phyloP scores from a whole-genome alignment of 2,113 vertebrate species.

The Serinus canaria region DNA sequence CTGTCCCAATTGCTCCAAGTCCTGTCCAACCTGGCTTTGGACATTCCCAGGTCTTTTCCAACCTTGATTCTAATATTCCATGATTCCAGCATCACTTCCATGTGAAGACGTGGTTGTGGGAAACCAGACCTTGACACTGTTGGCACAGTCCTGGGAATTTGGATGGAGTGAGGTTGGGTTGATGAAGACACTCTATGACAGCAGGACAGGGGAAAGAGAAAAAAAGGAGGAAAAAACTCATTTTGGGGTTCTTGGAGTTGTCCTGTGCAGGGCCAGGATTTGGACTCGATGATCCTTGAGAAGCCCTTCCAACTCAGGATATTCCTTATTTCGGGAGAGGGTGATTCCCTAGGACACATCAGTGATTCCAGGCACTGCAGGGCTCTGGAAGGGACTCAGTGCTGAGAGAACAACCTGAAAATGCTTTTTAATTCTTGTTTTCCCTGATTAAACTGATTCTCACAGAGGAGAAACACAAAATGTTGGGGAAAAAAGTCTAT shows the following conservation, averaged over 20 bases:
- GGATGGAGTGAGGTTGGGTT: not conserved
- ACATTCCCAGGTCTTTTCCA: not conserved
- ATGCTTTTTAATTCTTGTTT: not conserved
- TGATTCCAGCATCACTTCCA: not conserved
- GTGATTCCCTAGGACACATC: not conserved
- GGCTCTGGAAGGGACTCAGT: not conserved
- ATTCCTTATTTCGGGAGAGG: not conserved
- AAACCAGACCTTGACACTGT: accelerated
- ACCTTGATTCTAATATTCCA: not conserved
- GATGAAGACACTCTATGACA: not conserved
- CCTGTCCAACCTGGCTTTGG: not conserved
- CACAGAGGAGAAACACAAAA: not conserved
- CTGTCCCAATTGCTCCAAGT: not conserved
- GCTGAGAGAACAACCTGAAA: not conserved
- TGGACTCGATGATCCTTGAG: not conserved
- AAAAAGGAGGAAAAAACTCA: not conserved
- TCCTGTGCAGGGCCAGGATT: not conserved
- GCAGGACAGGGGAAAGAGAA: too few relatives aligned
- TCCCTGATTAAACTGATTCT: not conserved
- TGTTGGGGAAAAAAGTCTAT: not conserved
- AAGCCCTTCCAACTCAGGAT: not conserved
- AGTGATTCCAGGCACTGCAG: not conserved
- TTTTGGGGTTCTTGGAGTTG: not conserved
- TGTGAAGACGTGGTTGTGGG: not conserved
- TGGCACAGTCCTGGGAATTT: not conserved